Evolutionary conservation across 2,797 vertebrate species (phyloP).

Genomic region (Lagorchestes hirsutus): DNA sequence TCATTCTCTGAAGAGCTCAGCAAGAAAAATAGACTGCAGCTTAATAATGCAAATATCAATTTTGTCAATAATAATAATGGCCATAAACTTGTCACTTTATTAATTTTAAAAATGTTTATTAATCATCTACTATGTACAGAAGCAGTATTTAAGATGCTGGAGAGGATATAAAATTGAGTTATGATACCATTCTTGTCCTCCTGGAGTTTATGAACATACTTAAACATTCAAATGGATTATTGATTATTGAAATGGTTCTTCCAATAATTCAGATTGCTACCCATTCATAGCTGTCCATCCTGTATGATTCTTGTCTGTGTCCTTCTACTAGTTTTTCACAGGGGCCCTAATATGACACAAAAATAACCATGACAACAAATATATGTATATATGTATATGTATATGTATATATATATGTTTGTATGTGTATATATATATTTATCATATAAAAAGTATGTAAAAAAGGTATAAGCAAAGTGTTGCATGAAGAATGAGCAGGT

Average conservation of each 20-base stretch:
- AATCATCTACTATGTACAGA: neutral
- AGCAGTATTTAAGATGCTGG: neutral
- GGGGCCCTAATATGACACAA: neutral
- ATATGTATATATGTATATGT: neutral
- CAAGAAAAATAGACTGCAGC: neutral
- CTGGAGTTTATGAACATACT: neutral
- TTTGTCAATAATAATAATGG: neutral
- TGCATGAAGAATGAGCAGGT: neutral
- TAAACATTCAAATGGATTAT: neutral
- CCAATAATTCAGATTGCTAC: neutral
- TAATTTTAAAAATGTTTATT: neutral
- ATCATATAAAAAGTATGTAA: neutral
- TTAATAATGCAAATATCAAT: neutral
- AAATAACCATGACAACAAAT: neutral
- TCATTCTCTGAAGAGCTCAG: neutral
- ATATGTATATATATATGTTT: no score
- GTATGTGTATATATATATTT: no score
- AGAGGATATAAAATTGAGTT: neutral
- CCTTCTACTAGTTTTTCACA: neutral
- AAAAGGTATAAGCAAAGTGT: neutral
- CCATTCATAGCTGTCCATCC: neutral
- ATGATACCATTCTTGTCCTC: neutral
- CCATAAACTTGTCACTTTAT: neutral
- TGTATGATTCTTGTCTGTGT: neutral
- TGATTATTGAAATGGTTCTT: neutral